These are phyloP conservation scores for Gobius niger DNA, from an alignment of 2,113 vertebrate genomes.

Conservation along the genomic window DNA sequence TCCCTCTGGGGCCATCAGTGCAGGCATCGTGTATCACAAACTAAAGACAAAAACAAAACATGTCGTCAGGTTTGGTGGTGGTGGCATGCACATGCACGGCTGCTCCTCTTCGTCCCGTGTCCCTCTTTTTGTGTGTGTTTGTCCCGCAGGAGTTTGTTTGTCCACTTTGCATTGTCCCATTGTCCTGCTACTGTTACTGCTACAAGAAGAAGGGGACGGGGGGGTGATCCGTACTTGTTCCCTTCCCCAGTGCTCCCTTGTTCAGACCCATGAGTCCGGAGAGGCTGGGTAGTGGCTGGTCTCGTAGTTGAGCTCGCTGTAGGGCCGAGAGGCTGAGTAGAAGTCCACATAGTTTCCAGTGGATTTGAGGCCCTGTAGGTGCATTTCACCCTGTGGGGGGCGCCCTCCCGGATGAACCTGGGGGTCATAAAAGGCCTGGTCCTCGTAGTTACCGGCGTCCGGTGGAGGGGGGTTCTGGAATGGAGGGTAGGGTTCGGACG, in stretches of 20 bases:
- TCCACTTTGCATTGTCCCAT: slow-evolving; percentile 38
- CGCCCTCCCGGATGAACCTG: slow-evolving; percentile 70
- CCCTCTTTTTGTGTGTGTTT: slow-evolving; percentile 9
- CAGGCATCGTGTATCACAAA: slow-evolving; percentile 60
- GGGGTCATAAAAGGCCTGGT: slow-evolving; percentile 80
- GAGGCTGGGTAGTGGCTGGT: slow-evolving; percentile 99
- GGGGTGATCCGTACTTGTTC: slow-evolving; percentile 13
- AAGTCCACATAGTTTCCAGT: slow-evolving; percentile 99
- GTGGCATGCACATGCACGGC: slow-evolving; percentile 99
- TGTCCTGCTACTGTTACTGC: slow-evolving; percentile 64
- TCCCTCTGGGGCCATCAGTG: slow-evolving; percentile 34
- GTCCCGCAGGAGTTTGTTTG: slow-evolving; percentile 27
- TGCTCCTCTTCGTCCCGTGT: slow-evolving; percentile 45
- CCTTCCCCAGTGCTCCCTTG: slow-evolving; percentile 13
- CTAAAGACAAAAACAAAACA: slow-evolving; percentile 71
- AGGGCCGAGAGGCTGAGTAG: slow-evolving; percentile 97
- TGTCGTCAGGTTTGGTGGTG: slow-evolving; percentile 69
- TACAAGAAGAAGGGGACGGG: slow-evolving; percentile 53
- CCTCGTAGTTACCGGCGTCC: slow-evolving; percentile 83
- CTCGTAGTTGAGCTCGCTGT: slow-evolving; percentile 99
- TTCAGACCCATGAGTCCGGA: slow-evolving; percentile 97
- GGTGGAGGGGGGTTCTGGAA: slow-evolving; percentile 92
- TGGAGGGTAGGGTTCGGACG: slow-evolving; percentile 93
- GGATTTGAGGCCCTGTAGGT: slow-evolving; percentile 96
- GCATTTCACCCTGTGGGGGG: slow-evolving; percentile 90